Conservation (phyloP, 2,113 vertebrate genomes). For the Cepphus grylle region DNA sequence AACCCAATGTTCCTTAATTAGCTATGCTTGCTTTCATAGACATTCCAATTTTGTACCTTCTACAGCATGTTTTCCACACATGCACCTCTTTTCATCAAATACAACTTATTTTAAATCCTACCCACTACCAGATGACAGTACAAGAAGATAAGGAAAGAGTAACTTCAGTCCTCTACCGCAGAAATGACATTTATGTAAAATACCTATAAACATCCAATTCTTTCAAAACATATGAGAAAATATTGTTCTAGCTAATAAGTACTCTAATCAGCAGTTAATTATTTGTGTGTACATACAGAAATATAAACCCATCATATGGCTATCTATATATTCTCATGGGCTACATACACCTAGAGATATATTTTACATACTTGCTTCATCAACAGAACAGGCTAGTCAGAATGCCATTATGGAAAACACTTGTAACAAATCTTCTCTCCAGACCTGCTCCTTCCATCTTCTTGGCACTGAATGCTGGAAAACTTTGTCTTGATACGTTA, state of each 20-base stretch:
- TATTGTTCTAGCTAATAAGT: background rate
- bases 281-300: background rate
- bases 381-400: background rate
- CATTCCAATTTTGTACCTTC: background rate
- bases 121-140: background rate
- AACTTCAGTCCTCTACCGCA: background rate
- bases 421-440: conserved; percentile 9
- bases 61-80: background rate
- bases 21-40: background rate
- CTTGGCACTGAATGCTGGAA: conserved; percentile 26
- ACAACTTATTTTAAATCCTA: background rate
- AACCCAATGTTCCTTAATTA: background rate
- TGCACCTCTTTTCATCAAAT: background rate
- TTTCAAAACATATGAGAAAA: background rate
- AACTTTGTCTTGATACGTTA: conserved; percentile 36
- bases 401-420: background rate
- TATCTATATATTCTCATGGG: background rate
- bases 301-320: background rate
- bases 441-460: background rate
- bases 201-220: background rate
- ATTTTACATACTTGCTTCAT: background rate
- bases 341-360: background rate
- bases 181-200: background rate
- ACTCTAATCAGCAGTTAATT: background rate
- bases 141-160: background rate